Conservation (phyloP, 2,113 vertebrate genomes). For the Azemiops feae region DNA sequence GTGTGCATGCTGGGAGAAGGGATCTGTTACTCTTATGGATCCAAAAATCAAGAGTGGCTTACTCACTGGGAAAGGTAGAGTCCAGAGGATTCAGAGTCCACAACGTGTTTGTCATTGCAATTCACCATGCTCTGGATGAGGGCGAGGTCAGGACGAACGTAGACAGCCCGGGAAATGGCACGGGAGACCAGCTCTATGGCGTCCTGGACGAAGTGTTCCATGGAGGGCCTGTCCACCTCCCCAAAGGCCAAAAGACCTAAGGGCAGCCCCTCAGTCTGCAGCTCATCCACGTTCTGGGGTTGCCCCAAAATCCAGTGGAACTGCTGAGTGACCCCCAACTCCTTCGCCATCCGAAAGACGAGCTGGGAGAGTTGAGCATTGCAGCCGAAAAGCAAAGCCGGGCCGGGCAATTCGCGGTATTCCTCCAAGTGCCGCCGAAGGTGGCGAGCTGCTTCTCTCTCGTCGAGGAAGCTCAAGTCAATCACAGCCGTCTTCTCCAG, state of each 20-base stretch:
- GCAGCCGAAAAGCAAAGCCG: conserved; percentile 81
- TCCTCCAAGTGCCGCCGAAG: conserved; percentile 65
- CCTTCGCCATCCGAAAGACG: conserved; percentile 72
- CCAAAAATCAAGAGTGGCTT: background rate
- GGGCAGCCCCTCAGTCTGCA: conserved; percentile 84
- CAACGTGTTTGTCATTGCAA: conserved; percentile 72
- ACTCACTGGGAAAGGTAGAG: conserved; percentile 79
- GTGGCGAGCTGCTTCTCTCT: conserved; percentile 56
- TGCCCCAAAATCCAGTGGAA: conserved; percentile 90
- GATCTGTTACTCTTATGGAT: background rate
- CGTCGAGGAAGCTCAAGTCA: conserved; percentile 72
- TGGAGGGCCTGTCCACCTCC: conserved; percentile 77
- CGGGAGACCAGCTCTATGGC: conserved; percentile 76
- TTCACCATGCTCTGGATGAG: conserved; percentile 74
- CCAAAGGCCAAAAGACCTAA: conserved; percentile 86
- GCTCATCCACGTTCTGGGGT: conserved; percentile 75
- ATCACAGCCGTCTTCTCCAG: conserved; percentile 71
- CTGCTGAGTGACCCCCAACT: conserved; percentile 71
- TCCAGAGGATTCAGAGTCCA: conserved; percentile 64
- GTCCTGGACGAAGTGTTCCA: conserved; percentile 85
- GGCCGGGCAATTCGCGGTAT: conserved; percentile 62
- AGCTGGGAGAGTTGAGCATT: conserved; percentile 69
- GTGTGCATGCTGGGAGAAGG: background rate
- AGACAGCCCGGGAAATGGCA: conserved; percentile 72
- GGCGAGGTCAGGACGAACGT: conserved; percentile 63